These are phyloP conservation scores for Pseudopipra pipra DNA, from an alignment of 2,113 vertebrate species.

Conservation along the genomic window DNA sequence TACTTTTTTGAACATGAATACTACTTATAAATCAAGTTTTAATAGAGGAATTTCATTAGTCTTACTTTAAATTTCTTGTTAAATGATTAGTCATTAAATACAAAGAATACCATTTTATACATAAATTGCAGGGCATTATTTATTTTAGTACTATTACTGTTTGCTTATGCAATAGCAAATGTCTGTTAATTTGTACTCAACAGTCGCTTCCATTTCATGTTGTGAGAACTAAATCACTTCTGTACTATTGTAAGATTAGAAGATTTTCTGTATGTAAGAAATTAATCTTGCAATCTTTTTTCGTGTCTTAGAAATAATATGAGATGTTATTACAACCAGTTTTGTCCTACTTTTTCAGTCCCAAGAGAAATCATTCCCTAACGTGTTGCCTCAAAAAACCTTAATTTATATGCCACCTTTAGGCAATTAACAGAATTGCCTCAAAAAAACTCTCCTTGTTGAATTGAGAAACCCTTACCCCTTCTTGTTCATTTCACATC, in stretches of 20 bases:
- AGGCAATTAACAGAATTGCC: neutral
- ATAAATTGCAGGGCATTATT: neutral
- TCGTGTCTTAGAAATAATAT: neutral
- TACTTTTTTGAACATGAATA: neutral
- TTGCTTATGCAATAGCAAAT: neutral
- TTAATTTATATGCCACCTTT: neutral
- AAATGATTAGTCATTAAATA: neutral
- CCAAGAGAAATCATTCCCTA: neutral
- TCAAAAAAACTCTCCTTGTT: rapidly evolving
- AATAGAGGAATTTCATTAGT: neutral
- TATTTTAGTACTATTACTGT: neutral
- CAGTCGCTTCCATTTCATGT: neutral
- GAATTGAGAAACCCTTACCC: neutral
- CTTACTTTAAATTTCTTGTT: neutral
- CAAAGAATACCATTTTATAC: neutral
- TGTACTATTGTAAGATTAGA: neutral
- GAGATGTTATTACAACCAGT: neutral
- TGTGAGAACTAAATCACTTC: neutral
- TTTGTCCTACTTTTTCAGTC: neutral
- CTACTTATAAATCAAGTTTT: neutral
- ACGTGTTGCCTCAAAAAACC: rapidly evolving
- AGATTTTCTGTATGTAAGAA: neutral
- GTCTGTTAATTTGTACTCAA: neutral
- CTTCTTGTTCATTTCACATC: neutral
- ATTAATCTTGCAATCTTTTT: neutral